Base-by-base conservation (phyloP, 2,888 invertebrate genomes). In the Euplexia lucipara region DNA sequence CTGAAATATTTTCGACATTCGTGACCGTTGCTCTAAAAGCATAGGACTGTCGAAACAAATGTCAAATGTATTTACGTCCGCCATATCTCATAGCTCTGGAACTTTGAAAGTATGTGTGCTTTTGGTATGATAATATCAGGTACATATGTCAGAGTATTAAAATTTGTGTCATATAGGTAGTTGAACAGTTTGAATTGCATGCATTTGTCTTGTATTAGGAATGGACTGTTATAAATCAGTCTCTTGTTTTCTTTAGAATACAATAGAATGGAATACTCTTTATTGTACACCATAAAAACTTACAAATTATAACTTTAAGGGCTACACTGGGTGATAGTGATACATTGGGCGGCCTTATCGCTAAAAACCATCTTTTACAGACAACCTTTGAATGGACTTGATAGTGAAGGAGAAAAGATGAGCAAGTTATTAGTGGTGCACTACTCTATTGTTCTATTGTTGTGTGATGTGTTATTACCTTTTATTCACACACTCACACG, bases 1-100 rank as follows among this genome's bases (percentile, higher is more conserved):
- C 53, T 75, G 53, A 77, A 79, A 81, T 75, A 72, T 75, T 81
- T 81, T 72, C 63, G 64, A 72, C 77, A 77, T 75, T 66, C 37
- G 42, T 56, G 54, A 35, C 57, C 42, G 54, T 37, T 60, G 41
- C 47, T 8, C 68, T 78, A 48, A 44, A 68, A 41, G 58, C 63
- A 68, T 42, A 48, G 35, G 14, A 34, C 26, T 58, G 60, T 48
- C 47, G 60, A 54, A 70, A 67, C 62, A 63, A 65, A 81, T 75
- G 75, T 68, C 63, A 48, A 47, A 79, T 47, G 59, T 69, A 62
- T 81, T 81, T 78, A 54, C 61, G 74, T 53, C 49, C 34, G 54
- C 42, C 22, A 81, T 81, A 70, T 79, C 60, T 74, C 74, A 74
- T 67, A 42, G 39, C 47, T 45, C 30, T 20, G 18, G 32, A 74